Percentiles rank a stretch among this genome's conserved stretches.
phyloP scores from a whole-genome alignment of 2,113 vertebrate species.

The Catharus minimus region DNA sequence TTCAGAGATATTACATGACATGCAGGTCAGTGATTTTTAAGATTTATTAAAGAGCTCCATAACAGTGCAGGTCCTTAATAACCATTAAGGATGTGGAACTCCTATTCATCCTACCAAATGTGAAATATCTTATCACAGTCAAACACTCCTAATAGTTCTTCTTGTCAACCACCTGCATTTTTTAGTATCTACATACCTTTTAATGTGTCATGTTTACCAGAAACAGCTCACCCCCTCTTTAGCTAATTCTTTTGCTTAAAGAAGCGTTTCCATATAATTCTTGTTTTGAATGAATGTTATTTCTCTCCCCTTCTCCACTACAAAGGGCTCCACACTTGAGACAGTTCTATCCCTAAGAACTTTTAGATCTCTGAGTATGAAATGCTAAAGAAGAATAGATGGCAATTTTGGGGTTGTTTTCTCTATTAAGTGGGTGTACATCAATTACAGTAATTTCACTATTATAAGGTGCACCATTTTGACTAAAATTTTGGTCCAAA shows the following conservation, averaged over 20 bases:
- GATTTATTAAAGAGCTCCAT: not conserved
- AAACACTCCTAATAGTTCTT: not conserved
- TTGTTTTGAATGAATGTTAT: not conserved
- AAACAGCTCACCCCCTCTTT: not conserved
- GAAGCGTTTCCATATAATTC: not conserved
- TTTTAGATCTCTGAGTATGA: not conserved
- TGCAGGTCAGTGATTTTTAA: not conserved
- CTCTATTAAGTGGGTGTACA: not conserved
- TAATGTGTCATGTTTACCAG: not conserved
- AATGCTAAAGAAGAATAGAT: not conserved
- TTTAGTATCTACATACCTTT: not conserved
- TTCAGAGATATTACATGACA: not conserved
- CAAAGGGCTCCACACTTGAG: not conserved
- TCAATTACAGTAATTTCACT: not conserved
- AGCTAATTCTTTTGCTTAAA: not conserved
- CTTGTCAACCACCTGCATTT: not conserved
- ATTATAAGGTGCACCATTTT: too few species aligned
- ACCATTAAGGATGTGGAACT: not conserved
- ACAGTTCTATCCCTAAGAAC: not conserved
- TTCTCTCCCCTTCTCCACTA: not conserved
- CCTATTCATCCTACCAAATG: not conserved
- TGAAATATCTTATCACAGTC: not conserved
- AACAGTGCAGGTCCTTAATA: not conserved
- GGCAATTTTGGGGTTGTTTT: not conserved
- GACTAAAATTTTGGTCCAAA: too few species aligned